Evolutionary conservation across 2,888 invertebrate genomes (phyloP).

Genomic region (Rhagonycha fulva): DNA sequence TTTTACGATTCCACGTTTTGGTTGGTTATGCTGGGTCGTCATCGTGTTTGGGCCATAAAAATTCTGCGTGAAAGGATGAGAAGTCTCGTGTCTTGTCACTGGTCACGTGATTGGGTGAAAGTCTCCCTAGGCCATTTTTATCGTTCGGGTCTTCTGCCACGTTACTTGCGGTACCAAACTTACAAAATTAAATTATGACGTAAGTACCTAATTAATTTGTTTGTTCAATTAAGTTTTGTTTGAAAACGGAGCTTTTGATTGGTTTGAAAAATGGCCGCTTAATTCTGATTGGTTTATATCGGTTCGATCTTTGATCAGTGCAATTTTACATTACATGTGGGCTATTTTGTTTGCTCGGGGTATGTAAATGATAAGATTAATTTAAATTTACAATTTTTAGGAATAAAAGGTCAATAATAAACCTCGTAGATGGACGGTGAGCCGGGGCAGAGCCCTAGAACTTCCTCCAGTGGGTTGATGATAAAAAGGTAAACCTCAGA

Average conservation of each 20-base stretch:
- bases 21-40: conserved; percentile 56
- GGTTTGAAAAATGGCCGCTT: too few relatives aligned
- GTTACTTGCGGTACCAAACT: neutral
- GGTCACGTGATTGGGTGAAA: conserved; percentile 42
- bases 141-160: conserved; percentile 7
- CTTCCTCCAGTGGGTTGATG: too few relatives aligned
- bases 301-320: too few relatives aligned
- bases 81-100: conserved; percentile 32
- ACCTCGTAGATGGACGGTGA: too few relatives aligned
- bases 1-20: conserved; percentile 64
- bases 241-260: neutral
- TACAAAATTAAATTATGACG: conserved; percentile 6
- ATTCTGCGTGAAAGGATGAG: conserved; percentile 23
- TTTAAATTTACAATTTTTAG: too few relatives aligned
- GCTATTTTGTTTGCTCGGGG: too few relatives aligned
- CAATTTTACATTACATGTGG: too few relatives aligned
- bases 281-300: too few relatives aligned
- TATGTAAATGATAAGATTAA: too few relatives aligned
- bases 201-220: neutral
- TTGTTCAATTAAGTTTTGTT: neutral
- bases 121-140: conserved; percentile 11
- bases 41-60: conserved; percentile 61
- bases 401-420: too few relatives aligned
- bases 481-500: too few relatives aligned
- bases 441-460: too few relatives aligned